phyloP scores from a whole-genome alignment of 2,113 vertebrate species.

The Camelus dromedarius region DNA sequence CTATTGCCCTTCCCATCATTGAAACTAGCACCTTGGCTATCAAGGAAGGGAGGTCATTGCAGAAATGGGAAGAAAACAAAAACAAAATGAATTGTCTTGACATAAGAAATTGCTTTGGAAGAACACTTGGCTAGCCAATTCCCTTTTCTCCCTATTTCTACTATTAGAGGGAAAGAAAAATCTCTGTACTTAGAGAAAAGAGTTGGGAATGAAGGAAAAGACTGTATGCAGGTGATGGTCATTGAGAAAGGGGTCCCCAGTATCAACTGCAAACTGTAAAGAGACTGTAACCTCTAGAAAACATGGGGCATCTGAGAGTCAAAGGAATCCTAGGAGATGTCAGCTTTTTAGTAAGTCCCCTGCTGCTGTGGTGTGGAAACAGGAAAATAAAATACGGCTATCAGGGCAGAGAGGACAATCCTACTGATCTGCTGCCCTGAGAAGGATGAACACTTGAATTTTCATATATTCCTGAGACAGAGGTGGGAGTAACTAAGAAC shows the following conservation, averaged over 20 bases:
- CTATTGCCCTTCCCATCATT: background rate
- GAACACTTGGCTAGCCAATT: background rate
- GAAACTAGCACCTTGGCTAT: background rate
- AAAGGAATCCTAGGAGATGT: background rate
- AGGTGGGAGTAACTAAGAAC: background rate
- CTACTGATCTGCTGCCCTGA: background rate
- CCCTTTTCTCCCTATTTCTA: background rate
- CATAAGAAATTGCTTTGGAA: background rate
- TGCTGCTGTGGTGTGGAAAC: background rate
- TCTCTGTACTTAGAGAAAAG: slow-evolving; percentile 17
- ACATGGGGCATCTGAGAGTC: background rate
- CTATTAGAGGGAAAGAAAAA: background rate
- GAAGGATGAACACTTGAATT: background rate
- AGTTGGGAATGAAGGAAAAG: background rate
- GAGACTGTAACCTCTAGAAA: background rate
- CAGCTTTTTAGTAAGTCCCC: background rate
- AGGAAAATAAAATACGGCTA: background rate
- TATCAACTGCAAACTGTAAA: background rate
- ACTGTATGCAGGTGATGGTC: background rate
- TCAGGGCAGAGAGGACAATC: background rate
- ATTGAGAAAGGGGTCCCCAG: background rate
- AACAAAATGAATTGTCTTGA: background rate
- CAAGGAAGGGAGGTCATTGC: background rate
- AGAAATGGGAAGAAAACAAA: background rate
- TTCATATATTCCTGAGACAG: background rate